phyloP scores from a whole-genome alignment of 2,113 vertebrate species.

The Calonectris borealis region DNA sequence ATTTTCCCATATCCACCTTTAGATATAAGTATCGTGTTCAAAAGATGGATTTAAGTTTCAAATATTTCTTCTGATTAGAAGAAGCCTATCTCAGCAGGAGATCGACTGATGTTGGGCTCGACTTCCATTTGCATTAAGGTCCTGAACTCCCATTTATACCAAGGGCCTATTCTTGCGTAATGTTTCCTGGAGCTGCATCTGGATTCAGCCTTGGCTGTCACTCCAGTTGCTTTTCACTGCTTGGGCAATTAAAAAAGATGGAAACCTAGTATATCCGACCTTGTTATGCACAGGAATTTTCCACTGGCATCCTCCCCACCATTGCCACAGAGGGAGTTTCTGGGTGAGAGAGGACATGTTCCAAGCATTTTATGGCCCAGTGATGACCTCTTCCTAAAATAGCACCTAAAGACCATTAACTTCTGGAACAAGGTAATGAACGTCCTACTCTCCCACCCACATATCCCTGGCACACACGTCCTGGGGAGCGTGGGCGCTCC shows the following conservation, averaged over 20 bases:
- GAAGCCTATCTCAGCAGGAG: background rate
- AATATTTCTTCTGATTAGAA: background rate
- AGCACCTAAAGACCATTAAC: background rate
- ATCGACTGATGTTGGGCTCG: background rate
- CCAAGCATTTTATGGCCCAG: background rate
- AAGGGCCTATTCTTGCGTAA: background rate
- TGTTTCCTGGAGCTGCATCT: background rate
- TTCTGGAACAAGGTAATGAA: background rate
- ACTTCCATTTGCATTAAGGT: background rate
- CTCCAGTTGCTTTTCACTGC: background rate
- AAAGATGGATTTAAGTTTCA: background rate
- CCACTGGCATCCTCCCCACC: background rate
- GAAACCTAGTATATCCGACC: background rate
- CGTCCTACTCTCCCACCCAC: background rate
- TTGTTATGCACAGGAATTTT: background rate
- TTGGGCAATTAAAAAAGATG: background rate
- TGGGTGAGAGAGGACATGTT: background rate
- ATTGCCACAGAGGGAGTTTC: background rate
- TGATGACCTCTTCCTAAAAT: slow-evolving; percentile 6
- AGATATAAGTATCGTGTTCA: background rate
- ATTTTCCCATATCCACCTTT: background rate
- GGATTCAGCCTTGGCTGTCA: background rate
- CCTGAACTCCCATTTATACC: background rate
- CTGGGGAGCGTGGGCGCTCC: background rate
- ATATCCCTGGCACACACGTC: fast-evolving